Conservation (phyloP, 1,140 invertebrate genomes). For the Agrilus planipennis region DNA sequence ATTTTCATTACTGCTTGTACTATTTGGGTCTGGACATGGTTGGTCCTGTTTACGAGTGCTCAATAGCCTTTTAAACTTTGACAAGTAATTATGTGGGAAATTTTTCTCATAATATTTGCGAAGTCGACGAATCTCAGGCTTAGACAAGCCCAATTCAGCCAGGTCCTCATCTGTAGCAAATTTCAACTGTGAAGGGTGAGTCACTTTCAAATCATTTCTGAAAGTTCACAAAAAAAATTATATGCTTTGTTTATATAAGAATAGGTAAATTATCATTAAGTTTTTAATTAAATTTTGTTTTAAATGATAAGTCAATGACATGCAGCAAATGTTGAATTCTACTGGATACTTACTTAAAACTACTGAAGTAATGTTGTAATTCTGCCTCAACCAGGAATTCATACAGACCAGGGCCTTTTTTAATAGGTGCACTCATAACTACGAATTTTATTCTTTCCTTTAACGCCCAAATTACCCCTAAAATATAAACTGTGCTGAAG, state of each 20-base stretch:
- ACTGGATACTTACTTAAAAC: slow-evolving; percentile 41
- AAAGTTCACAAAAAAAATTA: slow-evolving; percentile 11
- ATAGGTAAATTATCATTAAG: neutral
- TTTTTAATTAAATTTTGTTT: no score
- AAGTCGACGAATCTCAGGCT: slow-evolving; percentile 86
- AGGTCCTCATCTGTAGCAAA: slow-evolving; percentile 92
- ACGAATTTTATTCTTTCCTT: no score
- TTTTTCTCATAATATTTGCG: slow-evolving; percentile 90
- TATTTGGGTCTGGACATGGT: slow-evolving; percentile 23
- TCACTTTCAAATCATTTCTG: slow-evolving; percentile 67
- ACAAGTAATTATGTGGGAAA: slow-evolving; percentile 84
- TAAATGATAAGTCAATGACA: no score
- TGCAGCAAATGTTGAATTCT: no score
- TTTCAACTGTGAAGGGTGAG: slow-evolving; percentile 89
- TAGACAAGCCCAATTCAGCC: slow-evolving; percentile 82
- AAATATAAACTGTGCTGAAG: no score
- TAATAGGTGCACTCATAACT: slow-evolving; percentile 27
- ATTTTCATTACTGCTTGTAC: slow-evolving; percentile 20
- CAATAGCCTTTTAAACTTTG: slow-evolving; percentile 74
- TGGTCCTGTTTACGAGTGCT: slow-evolving; percentile 49
- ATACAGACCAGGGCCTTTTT: slow-evolving; percentile 61
- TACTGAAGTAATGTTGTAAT: slow-evolving; percentile 76
- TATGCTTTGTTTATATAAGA: neutral
- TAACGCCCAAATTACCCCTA: no score
- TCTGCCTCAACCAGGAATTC: slow-evolving; percentile 86